phyloP scores from a whole-genome alignment of 2,797 vertebrate species.

The Threskiornis aethiopicus region DNA sequence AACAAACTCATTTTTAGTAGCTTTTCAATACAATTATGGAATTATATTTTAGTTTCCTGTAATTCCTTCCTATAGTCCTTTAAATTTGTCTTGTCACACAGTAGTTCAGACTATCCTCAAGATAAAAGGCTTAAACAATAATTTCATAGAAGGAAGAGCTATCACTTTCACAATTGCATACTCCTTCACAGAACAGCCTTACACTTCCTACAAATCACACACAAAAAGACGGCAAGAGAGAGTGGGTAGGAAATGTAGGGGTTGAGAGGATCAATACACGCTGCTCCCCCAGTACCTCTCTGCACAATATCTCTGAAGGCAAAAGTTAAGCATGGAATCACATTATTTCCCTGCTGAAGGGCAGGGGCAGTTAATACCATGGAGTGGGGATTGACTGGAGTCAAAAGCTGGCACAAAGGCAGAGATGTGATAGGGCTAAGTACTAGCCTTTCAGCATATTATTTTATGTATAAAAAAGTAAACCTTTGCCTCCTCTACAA shows the following conservation, averaged over 20 bases:
- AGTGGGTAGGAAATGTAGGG: not conserved
- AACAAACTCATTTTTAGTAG: not conserved
- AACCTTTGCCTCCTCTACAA: not conserved
- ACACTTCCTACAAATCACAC: not conserved
- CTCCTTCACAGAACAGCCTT: not conserved
- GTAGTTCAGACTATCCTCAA: not conserved
- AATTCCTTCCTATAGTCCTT: not conserved
- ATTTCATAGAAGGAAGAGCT: not conserved
- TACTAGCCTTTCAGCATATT: not conserved
- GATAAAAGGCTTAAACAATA: not conserved
- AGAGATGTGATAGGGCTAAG: not conserved
- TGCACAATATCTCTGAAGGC: not conserved
- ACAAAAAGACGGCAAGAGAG: not conserved
- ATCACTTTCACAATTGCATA: not conserved
- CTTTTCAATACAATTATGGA: not conserved
- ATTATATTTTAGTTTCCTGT: not conserved
- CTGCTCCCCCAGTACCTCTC: not conserved
- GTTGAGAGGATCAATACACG: not conserved
- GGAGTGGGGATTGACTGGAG: not conserved
- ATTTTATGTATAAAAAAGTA: not conserved
- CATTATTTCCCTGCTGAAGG: not conserved
- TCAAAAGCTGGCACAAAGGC: not conserved
- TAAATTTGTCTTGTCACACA: not conserved
- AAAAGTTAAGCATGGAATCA: not conserved
- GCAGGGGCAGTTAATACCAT: not conserved